Evolutionary conservation across 2,888 invertebrate genomes (phyloP), one percentile per base, ranked within the genome.

Genomic region (Lysandra coridon): DNA sequence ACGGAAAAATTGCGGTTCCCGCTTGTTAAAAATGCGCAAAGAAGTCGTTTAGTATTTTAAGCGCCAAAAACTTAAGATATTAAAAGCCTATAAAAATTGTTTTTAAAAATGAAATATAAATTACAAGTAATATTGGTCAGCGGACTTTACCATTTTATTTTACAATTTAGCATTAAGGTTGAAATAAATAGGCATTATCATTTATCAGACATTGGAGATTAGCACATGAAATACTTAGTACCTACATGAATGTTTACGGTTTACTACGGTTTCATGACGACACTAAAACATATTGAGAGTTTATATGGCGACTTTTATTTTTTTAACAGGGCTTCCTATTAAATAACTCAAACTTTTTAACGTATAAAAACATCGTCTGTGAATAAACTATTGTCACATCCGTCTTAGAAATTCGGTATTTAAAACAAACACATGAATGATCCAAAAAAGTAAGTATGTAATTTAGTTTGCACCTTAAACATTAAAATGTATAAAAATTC

Each of bases 401-500:
- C 10, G 44, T 10, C 44, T 44, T 10, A 44, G 44, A 44, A 44
- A 10, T 44, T 44, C 44, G 44, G 7, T 2, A 7, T 40, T 40
- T 0, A 40, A 40, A 40, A 64, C 64, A 64, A 10, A 30, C n/a
- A 64, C 23, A 64, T 10, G 23, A 64, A n/a, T 23, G n/a, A 60
- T 60, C n/a, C 60, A 60, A n/a, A 64, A 64, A 64, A 30, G 12
- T 4, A 3, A 49, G 44, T 14, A 53, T 10, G 17, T 60, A 23
- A 60, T 64, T 69, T 64, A 23, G 69, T 69, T 69, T 14, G 30
- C 12, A 33, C 4, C 33, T 33, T 69, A 37, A 33, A 33, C 5
- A 69, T 69, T 69, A 33, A 69, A 69, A 33, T 69, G 14, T 69
- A 69, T 69, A 69, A 69, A 69, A 69, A 37, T 69, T 37, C 5